Conservation (phyloP, 2,797 vertebrate genomes). For the Manis javanica region DNA sequence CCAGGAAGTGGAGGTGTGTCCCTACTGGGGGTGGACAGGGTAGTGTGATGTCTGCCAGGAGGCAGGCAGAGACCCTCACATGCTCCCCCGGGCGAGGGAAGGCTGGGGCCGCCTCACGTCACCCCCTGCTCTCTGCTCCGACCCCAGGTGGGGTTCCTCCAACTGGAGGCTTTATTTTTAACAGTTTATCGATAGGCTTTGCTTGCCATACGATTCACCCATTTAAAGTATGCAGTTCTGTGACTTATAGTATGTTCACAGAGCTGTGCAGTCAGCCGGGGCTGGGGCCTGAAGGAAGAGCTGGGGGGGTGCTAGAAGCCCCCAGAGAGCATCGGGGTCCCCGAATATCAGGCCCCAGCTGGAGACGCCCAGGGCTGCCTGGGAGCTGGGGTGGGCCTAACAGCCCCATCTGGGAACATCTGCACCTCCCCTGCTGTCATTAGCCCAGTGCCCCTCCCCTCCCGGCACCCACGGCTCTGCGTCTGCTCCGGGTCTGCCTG, state of each 20-base stretch:
- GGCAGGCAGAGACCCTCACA: background rate
- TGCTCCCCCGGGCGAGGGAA: background rate
- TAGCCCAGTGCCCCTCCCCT: too few relatives aligned
- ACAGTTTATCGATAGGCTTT: background rate
- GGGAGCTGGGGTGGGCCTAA: too few relatives aligned
- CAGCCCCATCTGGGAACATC: too few relatives aligned
- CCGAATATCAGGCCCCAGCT: too few relatives aligned
- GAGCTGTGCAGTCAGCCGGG: background rate
- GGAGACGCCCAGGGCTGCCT: too few relatives aligned
- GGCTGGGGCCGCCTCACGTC: accelerated
- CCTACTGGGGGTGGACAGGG: background rate
- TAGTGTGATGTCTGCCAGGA: background rate
- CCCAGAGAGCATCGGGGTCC: too few relatives aligned
- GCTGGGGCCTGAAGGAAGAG: too few relatives aligned
- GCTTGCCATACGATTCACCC: background rate
- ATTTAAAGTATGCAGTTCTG: accelerated
- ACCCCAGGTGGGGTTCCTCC: background rate
- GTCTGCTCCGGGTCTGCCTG: background rate
- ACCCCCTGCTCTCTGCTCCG: accelerated
- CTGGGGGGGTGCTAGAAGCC: too few relatives aligned
- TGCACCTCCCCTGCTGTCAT: too few relatives aligned
- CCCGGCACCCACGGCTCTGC: too few relatives aligned
- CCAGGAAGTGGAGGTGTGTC: background rate
- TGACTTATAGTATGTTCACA: background rate
- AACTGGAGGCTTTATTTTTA: background rate